Percentiles rank a stretch among this genome's conserved stretches.
Evolutionary conservation across 2,797 vertebrate species (phyloP).

Genomic region (Orientallactaga sibirica): DNA sequence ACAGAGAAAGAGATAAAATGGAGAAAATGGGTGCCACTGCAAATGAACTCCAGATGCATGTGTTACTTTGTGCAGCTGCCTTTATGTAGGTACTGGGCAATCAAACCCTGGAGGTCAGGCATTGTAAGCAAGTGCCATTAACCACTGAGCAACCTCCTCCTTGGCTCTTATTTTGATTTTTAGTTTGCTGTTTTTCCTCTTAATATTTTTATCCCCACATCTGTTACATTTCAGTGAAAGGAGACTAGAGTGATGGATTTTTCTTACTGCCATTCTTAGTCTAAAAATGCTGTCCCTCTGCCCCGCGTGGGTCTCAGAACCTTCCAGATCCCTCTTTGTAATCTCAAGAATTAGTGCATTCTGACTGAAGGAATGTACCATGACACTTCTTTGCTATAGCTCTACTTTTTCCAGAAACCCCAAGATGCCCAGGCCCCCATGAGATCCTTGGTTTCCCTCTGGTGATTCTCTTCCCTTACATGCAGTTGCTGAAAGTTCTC

Average conservation of each 20-base stretch:
- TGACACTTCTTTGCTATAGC: background rate
- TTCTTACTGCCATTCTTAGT: conserved; percentile 70
- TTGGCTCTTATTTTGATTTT: background rate
- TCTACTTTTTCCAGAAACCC: background rate
- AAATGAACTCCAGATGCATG: no score
- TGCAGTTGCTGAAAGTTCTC: background rate
- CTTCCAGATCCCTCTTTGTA: no score
- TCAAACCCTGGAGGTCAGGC: no score
- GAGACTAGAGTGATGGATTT: conserved; percentile 76
- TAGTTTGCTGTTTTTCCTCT: background rate
- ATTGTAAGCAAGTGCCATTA: no score
- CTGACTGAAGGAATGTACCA: background rate
- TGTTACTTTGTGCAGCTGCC: no score
- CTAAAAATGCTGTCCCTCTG: background rate
- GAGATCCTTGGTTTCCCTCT: background rate
- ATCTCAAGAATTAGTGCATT: background rate
- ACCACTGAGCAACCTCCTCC: no score
- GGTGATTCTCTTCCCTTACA: background rate
- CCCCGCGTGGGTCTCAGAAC: accelerated
- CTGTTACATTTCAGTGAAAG: conserved; percentile 80
- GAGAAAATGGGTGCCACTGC: no score
- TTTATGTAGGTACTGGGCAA: no score
- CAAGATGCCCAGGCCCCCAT: background rate
- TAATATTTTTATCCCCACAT: conserved; percentile 64
- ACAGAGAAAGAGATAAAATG: no score